Base-by-base conservation (phyloP, 1,140 invertebrate species). In the Drosophila arawakana region DNA sequence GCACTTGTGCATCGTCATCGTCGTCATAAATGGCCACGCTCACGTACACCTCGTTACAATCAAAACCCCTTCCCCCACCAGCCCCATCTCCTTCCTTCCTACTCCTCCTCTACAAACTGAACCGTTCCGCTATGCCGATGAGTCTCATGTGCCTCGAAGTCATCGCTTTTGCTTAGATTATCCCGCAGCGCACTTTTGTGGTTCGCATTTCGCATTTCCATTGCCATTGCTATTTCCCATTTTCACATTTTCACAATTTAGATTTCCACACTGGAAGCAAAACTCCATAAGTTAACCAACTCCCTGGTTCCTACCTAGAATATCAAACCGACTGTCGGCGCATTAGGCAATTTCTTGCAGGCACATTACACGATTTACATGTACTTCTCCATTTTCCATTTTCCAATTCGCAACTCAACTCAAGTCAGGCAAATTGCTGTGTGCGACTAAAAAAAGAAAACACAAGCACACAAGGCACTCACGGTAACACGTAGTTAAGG, bases 331-430 rank as follows among this genome's bases (percentile, higher is more conserved):
- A 60, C 59, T 50, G 66, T 70, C 65, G 60, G 37, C 57, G 84
- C 80, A 89, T 88, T 88, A 88, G 84, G 80, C 84, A 84, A 84
- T 88, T 88, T 81, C 84, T 88, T 89, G 83, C 83, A 83, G 83
- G 60, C 83, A 70, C 84, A 89, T 88, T 88, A 88, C 85, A 90
- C 84, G 80, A 88, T 84, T 88, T 90, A 84, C 81, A 15, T 59
- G 21, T 67, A 52, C 71, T 83, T 83, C 83, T 78, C 76, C 83
- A 80, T 88, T 84, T 89, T 80, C 39, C 83, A 89, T 81, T 78
- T 84, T 89, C 84, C 39, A 89, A 89, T 84, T 78, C 71, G 76
- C 15, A 15, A 15, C 18, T 1, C 83, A 88, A 84, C 88, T 88
- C 84, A 71, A 89, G 77, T 77, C 80, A 76, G 84, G 84, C 85